Evolutionary conservation across 2,113 vertebrate genomes (phyloP), one percentile per base, ranked within the genome.

Genomic region (Anolis sagrei): DNA sequence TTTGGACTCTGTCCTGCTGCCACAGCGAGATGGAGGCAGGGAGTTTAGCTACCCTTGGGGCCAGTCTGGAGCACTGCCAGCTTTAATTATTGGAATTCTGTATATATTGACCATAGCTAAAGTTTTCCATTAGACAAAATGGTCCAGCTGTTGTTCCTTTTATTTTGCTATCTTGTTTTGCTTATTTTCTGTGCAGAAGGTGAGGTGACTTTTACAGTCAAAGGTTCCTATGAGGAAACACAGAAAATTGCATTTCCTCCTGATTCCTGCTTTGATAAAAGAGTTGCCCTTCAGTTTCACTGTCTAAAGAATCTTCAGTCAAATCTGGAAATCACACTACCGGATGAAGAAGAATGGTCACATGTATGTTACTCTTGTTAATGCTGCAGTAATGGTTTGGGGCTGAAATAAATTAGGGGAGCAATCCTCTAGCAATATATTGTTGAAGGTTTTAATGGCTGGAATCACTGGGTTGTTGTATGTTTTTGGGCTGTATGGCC

Each of bases 171-270:
- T 44, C 5, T 32, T 84, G 34, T 16, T 72, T 25, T 80, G 7
- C 16, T 66, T 78, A 64, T 75, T 73, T 75, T 90, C 4, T 86
- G 61, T 69, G 29, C 91, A 96, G 97, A 44, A 54, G 90, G 88
- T 11, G 88, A 94, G 62, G 84, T 98, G 61, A 88, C 90, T 25
- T 90, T 98, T 90, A 94, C 87, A 61, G 94, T 98, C 70, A 92
- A 88, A 3, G 97, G 97, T 7, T 97, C 97, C 9, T 96, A 95
- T 64, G 94, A 96, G 89, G 94, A 96, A 39, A 92, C 88, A 7
- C 94, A 96, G 66, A 89, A 82, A 27, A 48, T 96, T 91, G 83
- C 14, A 0, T 79, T 93, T 61, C 51, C 25, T 8, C 66, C 68
- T 19, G 88, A 93, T 1, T 44, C 88, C 29, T 51, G 82, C 85